Evolutionary conservation across 1,140 invertebrate species (phyloP).

Genomic region (Zaprionus vittiger): DNA sequence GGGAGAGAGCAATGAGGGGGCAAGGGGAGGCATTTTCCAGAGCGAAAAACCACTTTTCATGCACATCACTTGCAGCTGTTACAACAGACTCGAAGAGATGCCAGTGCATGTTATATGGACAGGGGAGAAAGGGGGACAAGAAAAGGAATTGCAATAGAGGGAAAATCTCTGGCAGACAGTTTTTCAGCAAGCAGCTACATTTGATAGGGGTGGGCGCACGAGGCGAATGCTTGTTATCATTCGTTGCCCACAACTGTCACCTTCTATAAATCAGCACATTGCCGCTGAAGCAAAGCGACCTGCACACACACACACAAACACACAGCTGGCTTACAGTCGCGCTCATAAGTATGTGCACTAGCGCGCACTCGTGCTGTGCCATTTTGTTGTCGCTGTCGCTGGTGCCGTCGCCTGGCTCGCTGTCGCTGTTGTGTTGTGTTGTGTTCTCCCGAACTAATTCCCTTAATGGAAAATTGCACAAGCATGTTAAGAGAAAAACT

Average conservation of each 20-base stretch:
- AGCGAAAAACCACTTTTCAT: conserved; percentile 79
- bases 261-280: conserved; percentile 79
- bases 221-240: conserved; percentile 75
- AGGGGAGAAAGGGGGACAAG: conserved; percentile 46
- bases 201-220: conserved; percentile 16
- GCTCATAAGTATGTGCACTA: conserved; percentile 42
- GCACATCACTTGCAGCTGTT: conserved; percentile 81
- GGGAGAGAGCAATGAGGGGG: not conserved
- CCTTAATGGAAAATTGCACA: conserved; percentile 78
- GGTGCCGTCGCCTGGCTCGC: conserved; percentile 27
- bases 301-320: conserved; percentile 31
- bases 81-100: conserved; percentile 50
- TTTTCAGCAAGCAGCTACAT: conserved; percentile 25
- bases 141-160: conserved; percentile 24
- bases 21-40: conserved; percentile 23
- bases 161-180: conserved; percentile 44
- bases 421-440: conserved; percentile 40
- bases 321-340: conserved; percentile 24
- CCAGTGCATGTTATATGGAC: conserved; percentile 9
- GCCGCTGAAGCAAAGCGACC: conserved; percentile 42
- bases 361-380: conserved; percentile 31
- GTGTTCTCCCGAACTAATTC: conserved; percentile 75
- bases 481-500: conserved; percentile 52
- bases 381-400: conserved; percentile 32
- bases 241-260: conserved; percentile 79